Conservation (phyloP, 1,140 invertebrate genomes). For the Fopius arisanus region DNA sequence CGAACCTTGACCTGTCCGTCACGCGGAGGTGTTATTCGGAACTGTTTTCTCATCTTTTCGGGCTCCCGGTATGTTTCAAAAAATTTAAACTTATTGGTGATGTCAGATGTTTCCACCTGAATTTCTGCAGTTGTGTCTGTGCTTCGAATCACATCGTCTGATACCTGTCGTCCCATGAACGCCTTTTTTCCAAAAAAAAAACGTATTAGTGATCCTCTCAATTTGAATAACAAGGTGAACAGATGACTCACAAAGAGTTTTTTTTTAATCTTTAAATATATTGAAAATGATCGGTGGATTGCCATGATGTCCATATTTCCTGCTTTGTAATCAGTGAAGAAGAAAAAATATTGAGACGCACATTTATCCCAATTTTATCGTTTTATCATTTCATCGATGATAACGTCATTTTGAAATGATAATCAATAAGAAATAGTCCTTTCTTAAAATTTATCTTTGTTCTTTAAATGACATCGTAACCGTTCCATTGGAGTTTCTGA, state of each 20-base stretch:
- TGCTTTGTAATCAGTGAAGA: too few species aligned
- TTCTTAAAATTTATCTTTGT: too few species aligned
- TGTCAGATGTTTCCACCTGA: slow-evolving; percentile 79
- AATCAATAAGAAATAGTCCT: too few species aligned
- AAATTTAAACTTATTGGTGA: slow-evolving; percentile 87
- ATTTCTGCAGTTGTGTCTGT: slow-evolving; percentile 79
- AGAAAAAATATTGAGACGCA: too few species aligned
- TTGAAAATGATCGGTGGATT: too few species aligned
- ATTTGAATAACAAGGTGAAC: neutral
- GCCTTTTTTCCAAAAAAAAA: slow-evolving; percentile 50
- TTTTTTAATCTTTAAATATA: neutral
- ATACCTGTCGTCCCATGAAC: slow-evolving; percentile 67
- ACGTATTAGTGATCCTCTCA: neutral
- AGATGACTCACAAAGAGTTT: neutral
- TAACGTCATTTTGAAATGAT: too few species aligned
- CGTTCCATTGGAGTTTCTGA: too few species aligned
- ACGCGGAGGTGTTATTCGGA: slow-evolving; percentile 86
- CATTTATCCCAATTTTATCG: too few species aligned
- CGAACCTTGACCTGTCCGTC: slow-evolving; percentile 74
- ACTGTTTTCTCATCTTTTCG: slow-evolving; percentile 75
- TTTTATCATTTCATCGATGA: too few species aligned
- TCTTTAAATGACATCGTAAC: too few species aligned
- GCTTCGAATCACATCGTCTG: slow-evolving; percentile 77
- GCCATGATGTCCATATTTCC: too few species aligned
- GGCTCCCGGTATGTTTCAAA: slow-evolving; percentile 86